Evolutionary conservation across 2,888 invertebrate species (phyloP), one percentile per base, ranked within the genome.

Genomic region (Galerucella nymphaeae): DNA sequence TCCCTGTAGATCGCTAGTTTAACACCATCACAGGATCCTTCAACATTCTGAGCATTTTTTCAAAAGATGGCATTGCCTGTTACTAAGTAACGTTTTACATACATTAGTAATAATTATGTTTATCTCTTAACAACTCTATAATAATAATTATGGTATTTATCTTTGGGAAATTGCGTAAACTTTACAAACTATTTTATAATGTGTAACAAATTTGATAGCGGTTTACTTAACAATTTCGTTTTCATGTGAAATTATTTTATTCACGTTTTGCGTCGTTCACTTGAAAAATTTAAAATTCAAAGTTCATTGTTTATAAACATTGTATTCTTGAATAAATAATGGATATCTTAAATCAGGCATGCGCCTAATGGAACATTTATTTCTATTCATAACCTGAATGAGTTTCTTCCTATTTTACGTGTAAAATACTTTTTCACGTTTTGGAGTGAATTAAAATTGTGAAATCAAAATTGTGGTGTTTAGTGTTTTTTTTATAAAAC

Each of bases 291-390:
- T 53, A 9, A 18, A 53, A 53, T 53, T 53, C 53, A 53, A 8
- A 53, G 53, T 53, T 18, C 53, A 53, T 53, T 53, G 53, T 53
- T 53, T 53, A 53, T 53, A 53, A 53, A 53, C 53, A 53, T 53
- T 53, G 53, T 53, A 53, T 53, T 16, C 53, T 18, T 53, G 53
- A 53, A 53, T 53, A 53, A 53, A 53, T 53, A 53, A 18, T 53
- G 18, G 18, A 53, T 53, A 53, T 53, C 53, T 53, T 53, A 53
- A 53, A 53, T 53, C 53, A 53, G 53, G 53, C 53, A 53, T 53
- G 53, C 53, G 53, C 53, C 53, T 10, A 18, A 53, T 53, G 53
- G 18, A 53, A 53, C 53, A 53, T 16, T n/a, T 53, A 16, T 53
- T 53, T 50, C 50, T 50, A 50, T 50, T 3, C 50, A n/a, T 53